Evolutionary conservation across 2,888 invertebrate genomes (phyloP), one percentile per base, ranked within the genome.

Genomic region (Drosophila ezoana): DNA sequence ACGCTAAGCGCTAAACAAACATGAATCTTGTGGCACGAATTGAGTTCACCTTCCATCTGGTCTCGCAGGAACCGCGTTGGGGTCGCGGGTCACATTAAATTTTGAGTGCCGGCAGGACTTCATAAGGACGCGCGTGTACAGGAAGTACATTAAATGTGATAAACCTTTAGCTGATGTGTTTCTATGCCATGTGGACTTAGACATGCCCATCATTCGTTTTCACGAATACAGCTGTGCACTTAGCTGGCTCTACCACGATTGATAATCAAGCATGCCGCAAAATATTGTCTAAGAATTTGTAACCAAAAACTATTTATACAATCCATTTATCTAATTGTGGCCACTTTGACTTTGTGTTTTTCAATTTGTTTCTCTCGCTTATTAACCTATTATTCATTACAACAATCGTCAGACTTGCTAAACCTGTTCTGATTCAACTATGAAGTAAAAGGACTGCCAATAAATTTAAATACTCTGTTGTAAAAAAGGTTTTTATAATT

Each of bases 111-210:
- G n/a, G n/a, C n/a, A n/a, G n/a, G 20, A 13, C 16, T 16, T 10
- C 35, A 49, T 35, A 14, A 28, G 37, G 28, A 41, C 18, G 11
- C 35, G 57, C 54, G 49, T 79, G 71, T 71, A 14, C 78, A 75
- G 78, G 81, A 81, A 81, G 76, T 81, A 79, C 81, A 81, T 79
- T 75, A 81, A 81, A 45, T 64, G 68, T 61, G 61, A 61, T 76
- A 14, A 16, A 11, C 43, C 35, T 44, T 35, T 35, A 44, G 54
- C 54, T 13, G 35, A 18, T 53, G 38, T 33, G 23, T 16, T 32
- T 23, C 33, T n/a, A 10, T 18, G 53, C 43, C 11, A 18, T 43
- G 43, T 11, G 18, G 20, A 35, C 43, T 20, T 14, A 33, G 33
- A 40, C 56, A 56, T 47, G 20, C 45, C 33, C 35, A 6, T 35